Percentiles rank a stretch among this genome's conserved stretches.
Evolutionary conservation across 2,113 vertebrate species (phyloP).

Genomic region (Megatriorchis doriae): DNA sequence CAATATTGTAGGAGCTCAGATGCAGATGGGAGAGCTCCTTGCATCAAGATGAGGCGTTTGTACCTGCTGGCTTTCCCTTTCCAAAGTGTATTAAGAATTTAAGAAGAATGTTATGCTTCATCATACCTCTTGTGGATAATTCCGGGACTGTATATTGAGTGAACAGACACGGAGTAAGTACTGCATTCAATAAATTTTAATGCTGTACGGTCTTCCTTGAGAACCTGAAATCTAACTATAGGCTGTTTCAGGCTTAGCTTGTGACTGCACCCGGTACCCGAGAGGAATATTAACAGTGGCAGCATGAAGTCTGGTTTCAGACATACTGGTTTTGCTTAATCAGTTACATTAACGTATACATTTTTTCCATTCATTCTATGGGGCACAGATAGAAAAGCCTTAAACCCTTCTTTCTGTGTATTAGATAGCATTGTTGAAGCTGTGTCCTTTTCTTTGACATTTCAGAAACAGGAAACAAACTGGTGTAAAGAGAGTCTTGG

Average conservation of each 20-base stretch:
- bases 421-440: neutral
- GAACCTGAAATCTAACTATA: neutral
- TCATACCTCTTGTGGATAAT: neutral
- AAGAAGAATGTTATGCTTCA: neutral
- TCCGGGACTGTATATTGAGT: neutral
- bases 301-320: neutral
- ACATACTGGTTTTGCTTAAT: neutral
- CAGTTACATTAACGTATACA: accelerated
- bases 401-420: neutral
- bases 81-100: neutral
- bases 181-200: neutral
- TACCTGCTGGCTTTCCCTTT: neutral
- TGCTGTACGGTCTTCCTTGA: neutral
- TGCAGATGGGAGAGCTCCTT: neutral
- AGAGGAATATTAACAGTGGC: neutral
- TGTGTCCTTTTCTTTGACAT: neutral
- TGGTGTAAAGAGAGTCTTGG: neutral
- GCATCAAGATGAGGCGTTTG: neutral
- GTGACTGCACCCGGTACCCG: neutral
- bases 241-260: neutral
- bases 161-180: neutral
- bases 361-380: neutral
- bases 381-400: neutral
- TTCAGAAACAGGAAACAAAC: neutral
- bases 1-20: neutral